These are phyloP conservation scores for Leptinotarsa peninsularis DNA, from an alignment of 2,888 invertebrate species.

Conservation along the genomic window DNA sequence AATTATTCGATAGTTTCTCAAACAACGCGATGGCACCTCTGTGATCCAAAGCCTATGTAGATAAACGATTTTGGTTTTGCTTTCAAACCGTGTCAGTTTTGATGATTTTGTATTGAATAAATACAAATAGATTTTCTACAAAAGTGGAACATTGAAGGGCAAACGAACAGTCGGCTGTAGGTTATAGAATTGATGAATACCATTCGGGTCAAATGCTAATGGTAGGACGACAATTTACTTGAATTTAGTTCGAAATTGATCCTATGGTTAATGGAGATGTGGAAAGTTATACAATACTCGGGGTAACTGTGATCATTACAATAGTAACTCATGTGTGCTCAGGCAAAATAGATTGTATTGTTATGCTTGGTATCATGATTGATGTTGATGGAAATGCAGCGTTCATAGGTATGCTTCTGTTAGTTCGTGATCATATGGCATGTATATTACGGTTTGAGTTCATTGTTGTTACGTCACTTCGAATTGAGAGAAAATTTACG, in stretches of 20 bases:
- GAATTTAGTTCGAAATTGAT: conserved; percentile 23
- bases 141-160: neutral
- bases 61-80: neutral
- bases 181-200: neutral
- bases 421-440: conserved; percentile 19
- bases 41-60: neutral
- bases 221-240: conserved; percentile 8
- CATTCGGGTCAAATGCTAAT: conserved; percentile 11
- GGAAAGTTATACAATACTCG: conserved; percentile 16
- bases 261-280: neutral
- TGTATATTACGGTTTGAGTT: neutral
- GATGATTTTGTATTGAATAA: neutral
- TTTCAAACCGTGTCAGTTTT: neutral
- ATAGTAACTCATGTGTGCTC: conserved; percentile 37
- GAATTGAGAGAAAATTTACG: neutral
- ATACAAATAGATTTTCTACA: neutral
- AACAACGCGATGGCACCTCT: neutral
- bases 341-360: conserved; percentile 33
- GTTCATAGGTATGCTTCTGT: conserved; percentile 13
- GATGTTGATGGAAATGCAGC: conserved; percentile 37
- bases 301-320: conserved; percentile 26
- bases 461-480: neutral
- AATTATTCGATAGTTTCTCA: neutral
- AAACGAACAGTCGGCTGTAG: neutral
- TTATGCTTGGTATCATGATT: conserved; percentile 37